phyloP scores from a whole-genome alignment of 2,888 invertebrate genomes.

The Drosophila helvetica region DNA sequence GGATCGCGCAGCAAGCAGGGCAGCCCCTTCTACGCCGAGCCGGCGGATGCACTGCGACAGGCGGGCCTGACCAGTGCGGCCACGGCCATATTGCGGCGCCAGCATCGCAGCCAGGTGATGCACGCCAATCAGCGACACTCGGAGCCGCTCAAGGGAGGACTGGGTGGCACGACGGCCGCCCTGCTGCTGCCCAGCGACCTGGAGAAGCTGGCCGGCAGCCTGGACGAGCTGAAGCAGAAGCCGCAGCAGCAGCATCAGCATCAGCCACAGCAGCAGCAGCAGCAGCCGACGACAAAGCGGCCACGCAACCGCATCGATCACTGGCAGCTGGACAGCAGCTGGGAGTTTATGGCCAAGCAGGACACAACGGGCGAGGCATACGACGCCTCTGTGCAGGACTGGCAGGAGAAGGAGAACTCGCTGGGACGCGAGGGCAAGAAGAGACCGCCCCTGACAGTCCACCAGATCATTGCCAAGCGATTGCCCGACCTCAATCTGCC shows the following conservation, averaged over 20 bases:
- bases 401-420: constrained; percentile 81
- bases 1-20: constrained; percentile 87
- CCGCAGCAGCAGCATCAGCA: constrained; percentile 46
- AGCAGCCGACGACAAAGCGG: constrained; percentile 77
- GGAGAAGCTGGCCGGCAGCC: constrained; percentile 83
- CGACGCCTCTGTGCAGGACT: constrained; percentile 77
- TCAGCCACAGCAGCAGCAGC: constrained; percentile 44
- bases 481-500: constrained; percentile 85
- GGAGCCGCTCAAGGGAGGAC: constrained; percentile 85
- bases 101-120: constrained; percentile 80
- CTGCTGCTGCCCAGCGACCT: constrained; percentile 87
- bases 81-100: constrained; percentile 82
- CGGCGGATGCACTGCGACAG: constrained; percentile 91
- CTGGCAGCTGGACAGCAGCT: constrained; percentile 95
- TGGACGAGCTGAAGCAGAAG: constrained; percentile 83
- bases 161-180: constrained; percentile 83
- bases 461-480: constrained; percentile 90
- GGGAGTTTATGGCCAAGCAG: constrained; percentile 92
- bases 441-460: constrained; percentile 87
- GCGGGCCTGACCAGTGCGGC: constrained; percentile 78
- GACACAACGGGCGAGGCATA: constrained; percentile 81
- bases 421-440: constrained; percentile 77
- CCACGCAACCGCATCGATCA: constrained; percentile 84
- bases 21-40: constrained; percentile 95
- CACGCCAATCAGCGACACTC: constrained; percentile 86